Evolutionary conservation across 2,888 invertebrate genomes (phyloP).

Genomic region (Drosophila mulleri): DNA sequence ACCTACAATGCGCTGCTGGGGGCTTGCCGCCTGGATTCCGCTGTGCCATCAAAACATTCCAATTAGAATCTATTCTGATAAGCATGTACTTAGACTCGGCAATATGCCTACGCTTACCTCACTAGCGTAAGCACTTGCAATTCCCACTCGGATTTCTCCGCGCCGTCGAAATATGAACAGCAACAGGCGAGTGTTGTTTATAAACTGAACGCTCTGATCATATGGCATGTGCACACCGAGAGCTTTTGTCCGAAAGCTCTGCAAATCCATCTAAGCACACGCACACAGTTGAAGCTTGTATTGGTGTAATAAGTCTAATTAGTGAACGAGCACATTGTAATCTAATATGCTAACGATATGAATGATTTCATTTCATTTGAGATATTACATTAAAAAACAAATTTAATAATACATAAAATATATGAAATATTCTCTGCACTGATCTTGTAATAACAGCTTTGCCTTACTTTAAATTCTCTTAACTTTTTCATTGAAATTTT

Average conservation of each 20-base stretch:
- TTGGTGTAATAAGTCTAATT: slow-evolving; percentile 8
- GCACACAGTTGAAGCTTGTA: background rate
- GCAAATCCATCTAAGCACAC: background rate
- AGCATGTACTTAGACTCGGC: slow-evolving; percentile 40
- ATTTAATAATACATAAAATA: background rate
- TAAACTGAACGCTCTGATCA: slow-evolving; percentile 63
- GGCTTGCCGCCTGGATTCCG: slow-evolving; percentile 32
- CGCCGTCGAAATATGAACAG: slow-evolving; percentile 11
- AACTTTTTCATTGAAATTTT: too few species aligned
- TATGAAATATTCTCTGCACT: too few species aligned
- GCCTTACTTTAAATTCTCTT: too few species aligned
- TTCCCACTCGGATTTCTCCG: background rate
- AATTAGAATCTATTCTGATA: slow-evolving; percentile 58
- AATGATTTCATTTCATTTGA: too few species aligned
- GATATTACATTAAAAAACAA: background rate
- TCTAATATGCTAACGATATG: background rate
- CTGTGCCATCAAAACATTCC: slow-evolving; percentile 43
- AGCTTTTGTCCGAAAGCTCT: slow-evolving; percentile 61
- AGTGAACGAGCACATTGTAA: slow-evolving; percentile 16
- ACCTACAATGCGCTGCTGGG: slow-evolving; percentile 38
- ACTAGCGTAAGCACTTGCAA: slow-evolving; percentile 8
- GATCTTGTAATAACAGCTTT: too few species aligned
- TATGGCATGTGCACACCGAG: slow-evolving; percentile 39
- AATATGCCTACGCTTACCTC: slow-evolving; percentile 51
- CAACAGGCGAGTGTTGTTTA: slow-evolving; percentile 67